Evolutionary conservation across 2,797 vertebrate species (phyloP), one percentile per base, ranked within the genome.

Genomic region (Hoplostethus atlanticus): DNA sequence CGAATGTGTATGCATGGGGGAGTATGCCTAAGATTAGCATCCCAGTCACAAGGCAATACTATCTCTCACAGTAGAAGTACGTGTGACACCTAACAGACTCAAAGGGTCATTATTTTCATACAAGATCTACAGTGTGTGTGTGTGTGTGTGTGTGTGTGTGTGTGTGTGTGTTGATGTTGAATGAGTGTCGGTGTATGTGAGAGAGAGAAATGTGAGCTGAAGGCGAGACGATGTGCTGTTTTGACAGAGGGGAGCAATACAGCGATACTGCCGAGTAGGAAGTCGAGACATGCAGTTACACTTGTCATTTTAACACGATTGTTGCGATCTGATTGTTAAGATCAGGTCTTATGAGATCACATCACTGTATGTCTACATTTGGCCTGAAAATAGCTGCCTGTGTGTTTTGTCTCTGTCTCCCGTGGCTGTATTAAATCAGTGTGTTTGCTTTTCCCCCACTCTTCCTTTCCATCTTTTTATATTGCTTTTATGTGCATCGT

Each of bases 91-190:
- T 44, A 44, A 44, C 42, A 15, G 2, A 58, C 16, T 51, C 54
- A 40, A 60, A 57, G 17, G 62, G 50, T 76, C 15, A 15, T 34
- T 12, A 31, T 62, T 75, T 71, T 69, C n/a, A 73, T 40, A 38
- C 44, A 17, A 17, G 6, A 55, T 25, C 11, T 34, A 54, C 12
- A 5, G 17, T 25, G 12, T 12, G 54, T 66, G 44, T 40, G 11
- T 28, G 12, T 54, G 21, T 28, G 46, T 7, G 12, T 9, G 40
- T 34, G n/a, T 21, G 12, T 9, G 40, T 34, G n/a, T 21, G 31
- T 25, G 34, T 34, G 28, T 17, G 50, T 58, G 59, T 28, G 12
- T 11, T 16, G 15, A 61, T 46, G 70, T 7, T 71, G 54, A 73
- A 8, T 59, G 42, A 44, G 15, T 71, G 53, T 58, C n/a, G 21